phyloP scores from a whole-genome alignment of 2,888 invertebrate species.

The Agrotis exclamationis region DNA sequence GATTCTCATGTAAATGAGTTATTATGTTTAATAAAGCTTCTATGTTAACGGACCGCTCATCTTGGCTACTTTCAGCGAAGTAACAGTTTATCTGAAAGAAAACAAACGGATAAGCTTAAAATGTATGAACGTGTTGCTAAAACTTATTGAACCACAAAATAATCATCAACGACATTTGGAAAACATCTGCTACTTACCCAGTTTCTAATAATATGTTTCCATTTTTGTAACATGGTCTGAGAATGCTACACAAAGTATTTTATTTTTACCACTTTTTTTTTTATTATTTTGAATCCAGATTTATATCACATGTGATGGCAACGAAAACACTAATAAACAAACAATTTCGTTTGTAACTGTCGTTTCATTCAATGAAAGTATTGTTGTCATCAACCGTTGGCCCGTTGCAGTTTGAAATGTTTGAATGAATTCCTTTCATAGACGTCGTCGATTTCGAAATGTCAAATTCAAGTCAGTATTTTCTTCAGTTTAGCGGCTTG shows the following conservation, averaged over 20 bases:
- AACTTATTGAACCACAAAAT: constrained; percentile 1
- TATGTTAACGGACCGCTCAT: constrained; percentile 72
- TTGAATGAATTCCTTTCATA: constrained; percentile 66
- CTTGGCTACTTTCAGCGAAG: constrained; percentile 74
- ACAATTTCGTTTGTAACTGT: constrained; percentile 76
- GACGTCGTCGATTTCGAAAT: constrained; percentile 41
- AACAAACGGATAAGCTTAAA: neutral
- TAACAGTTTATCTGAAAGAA: constrained; percentile 87
- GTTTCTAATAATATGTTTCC: constrained; percentile 85
- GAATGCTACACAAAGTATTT: constrained; percentile 54
- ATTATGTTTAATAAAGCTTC: constrained; percentile 82
- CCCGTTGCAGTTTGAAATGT: constrained; percentile 85
- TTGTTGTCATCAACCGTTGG: constrained; percentile 81
- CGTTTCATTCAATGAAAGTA: constrained; percentile 66
- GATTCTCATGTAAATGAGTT: constrained; percentile 82
- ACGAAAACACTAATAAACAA: constrained; percentile 72
- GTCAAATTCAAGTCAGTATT: constrained; percentile 42
- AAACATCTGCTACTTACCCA: constrained; percentile 80
- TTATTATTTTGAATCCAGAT: constrained; percentile 20
- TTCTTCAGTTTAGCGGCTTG: constrained; percentile 15
- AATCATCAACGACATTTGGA: constrained; percentile 15
- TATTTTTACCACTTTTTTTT: constrained; percentile 48
- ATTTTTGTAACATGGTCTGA: constrained; percentile 82
- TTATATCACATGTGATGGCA: constrained; percentile 43
- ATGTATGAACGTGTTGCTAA: too few species aligned